These are phyloP conservation scores for Heliconius melpomene DNA, from an alignment of 1,140 invertebrate genomes.

Conservation along the genomic window DNA sequence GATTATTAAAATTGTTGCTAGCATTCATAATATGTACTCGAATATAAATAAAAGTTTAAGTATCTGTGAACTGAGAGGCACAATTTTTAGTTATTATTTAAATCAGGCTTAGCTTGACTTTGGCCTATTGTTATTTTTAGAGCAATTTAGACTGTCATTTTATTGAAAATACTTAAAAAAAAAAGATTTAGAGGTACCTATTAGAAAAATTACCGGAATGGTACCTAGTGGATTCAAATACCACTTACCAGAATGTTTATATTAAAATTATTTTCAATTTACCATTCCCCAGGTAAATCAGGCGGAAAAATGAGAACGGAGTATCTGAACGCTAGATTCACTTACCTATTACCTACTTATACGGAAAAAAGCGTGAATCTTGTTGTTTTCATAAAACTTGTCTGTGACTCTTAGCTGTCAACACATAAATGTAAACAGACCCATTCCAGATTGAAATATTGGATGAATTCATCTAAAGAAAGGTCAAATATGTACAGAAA, in stretches of 20 bases:
- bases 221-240: no score
- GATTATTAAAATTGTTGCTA: not conserved
- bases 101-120: not conserved
- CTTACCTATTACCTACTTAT: no score
- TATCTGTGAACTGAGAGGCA: not conserved
- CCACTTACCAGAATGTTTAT: no score
- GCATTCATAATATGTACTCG: not conserved
- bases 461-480: not conserved
- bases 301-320: no score
- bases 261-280: no score
- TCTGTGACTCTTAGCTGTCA: no score
- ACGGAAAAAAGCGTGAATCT: no score
- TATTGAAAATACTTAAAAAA: not conserved
- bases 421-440: not conserved
- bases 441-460: constrained; percentile 2
- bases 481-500: not conserved
- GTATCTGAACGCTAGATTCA: no score
- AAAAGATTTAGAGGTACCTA: no score
- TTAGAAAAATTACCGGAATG: no score
- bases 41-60: not conserved
- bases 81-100: not conserved
- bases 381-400: no score
- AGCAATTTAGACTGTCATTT: not conserved
- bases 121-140: not conserved
- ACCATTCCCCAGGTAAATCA: no score